Base-by-base conservation (phyloP, 2,888 invertebrate genomes). In the Ormyrus thymus region DNA sequence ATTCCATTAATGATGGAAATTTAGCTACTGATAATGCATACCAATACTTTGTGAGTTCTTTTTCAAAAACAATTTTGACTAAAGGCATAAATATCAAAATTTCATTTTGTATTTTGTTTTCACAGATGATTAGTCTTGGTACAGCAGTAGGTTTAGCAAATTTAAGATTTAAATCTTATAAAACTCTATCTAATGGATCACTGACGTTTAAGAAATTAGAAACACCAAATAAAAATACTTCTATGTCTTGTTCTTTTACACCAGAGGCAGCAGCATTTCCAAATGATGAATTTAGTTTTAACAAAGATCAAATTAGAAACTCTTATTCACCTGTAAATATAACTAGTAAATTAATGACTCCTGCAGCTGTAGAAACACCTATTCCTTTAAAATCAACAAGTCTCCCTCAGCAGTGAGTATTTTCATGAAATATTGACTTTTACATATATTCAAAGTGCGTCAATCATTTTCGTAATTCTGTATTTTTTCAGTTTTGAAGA, bases 121-220 rank as follows among this genome's bases (percentile, higher is more conserved):
- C 76, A 29, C 29, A 89, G 89, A 82, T 86, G 56, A 80, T 84
- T 15, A 58, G 84, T 45, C 82, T 88, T 58, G 83, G 85, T 56
- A 76, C 83, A 70, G 81, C 86, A 43, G 84, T 87, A 79, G 86
- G 85, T 50, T 77, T 88, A 45, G 76, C 84, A 51, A 89, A 86
- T 82, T 50, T 87, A 45, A 86, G 81, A 74, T 81, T 84, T 11
- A 83, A 81, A 62, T 81, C 82, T 1, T 55, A 71, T 76, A 84
- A 78, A 72, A 80, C 78, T 69, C 13, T 74, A 76, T 56, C 46
- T 58, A 51, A 79, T 83, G 80, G 59, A 82, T 68, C 82, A 59
- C 72, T 88, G n/a, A 80, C 86, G 5, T 87, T 90, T 29, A 89
- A 89, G 80, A 89, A 87, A 83, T 82, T 90, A n/a, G 86, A 86